Evolutionary conservation across 2,113 vertebrate species (phyloP).

Genomic region (Aspidoscelis tigris): DNA sequence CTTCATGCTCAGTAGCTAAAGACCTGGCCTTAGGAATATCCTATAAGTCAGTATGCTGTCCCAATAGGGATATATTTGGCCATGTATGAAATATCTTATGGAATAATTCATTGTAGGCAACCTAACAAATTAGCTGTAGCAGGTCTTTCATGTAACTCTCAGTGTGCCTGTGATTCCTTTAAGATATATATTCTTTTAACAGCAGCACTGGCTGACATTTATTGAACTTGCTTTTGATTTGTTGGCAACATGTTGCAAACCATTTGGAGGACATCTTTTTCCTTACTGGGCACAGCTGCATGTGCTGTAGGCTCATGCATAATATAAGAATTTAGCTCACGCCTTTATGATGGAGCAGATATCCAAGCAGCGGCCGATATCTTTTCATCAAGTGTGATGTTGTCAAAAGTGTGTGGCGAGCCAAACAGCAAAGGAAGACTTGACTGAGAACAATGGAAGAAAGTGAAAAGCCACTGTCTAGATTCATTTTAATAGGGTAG

Average conservation of each 20-base stretch:
- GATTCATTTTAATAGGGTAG: conserved; percentile 6
- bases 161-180: conserved; percentile 49
- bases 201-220: conserved; percentile 56
- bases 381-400: conserved; percentile 18
- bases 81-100: conserved; percentile 33
- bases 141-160: conserved; percentile 60
- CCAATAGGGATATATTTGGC: conserved; percentile 24
- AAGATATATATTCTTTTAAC: conserved; percentile 62
- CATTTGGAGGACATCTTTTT: conserved; percentile 51
- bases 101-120: conserved; percentile 51
- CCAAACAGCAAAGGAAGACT: conserved; percentile 26
- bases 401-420: neutral
- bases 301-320: conserved; percentile 65
- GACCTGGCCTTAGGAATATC: too few species aligned
- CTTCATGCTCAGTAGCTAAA: too few species aligned
- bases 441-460: neutral
- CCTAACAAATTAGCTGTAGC: conserved; percentile 56
- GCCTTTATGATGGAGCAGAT: conserved; percentile 42
- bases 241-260: conserved; percentile 52
- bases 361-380: conserved; percentile 45
- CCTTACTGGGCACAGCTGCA: conserved; percentile 63
- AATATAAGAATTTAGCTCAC: conserved; percentile 64
- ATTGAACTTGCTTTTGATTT: conserved; percentile 61
- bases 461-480: conserved; percentile 2
- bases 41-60: neutral